Evolutionary conservation across 2,888 invertebrate genomes (phyloP), one percentile per base, ranked within the genome.

Genomic region (Rutpela maculata): DNA sequence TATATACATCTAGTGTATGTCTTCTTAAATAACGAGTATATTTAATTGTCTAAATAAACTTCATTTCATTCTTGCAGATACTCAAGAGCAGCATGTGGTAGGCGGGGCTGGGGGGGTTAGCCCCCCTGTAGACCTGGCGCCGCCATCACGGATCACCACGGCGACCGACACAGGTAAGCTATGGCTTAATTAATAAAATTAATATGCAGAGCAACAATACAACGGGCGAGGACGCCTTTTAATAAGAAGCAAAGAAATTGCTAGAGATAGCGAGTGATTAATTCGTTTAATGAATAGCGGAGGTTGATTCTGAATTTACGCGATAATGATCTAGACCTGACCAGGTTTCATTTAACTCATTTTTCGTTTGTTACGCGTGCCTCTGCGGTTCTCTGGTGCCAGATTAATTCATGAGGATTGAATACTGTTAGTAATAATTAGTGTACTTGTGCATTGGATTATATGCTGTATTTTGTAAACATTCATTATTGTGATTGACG

Each of bases 131-230:
- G 88, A 89, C 89, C 89, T 89, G 89, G 89, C 89, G 89, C 89
- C 89, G 88, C 89, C 89, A 89, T 88, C 87, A 90, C 89, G 89
- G 90, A 89, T 88, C 89, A 90, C 87, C 88, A 90, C 90, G 90
- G 89, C 89, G 89, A 88, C 89, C 89, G 88, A 86, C 86, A 90
- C 90, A 90, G 89, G 90, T 90, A 85, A 84, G 82, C 18, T 35
- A 65, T 17, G 1, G 50, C 50, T 50, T 50, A 50, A 50, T 50
- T 50, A 50, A 17, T 50, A 50, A 50, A 50, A 50, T 50, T 50
- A 50, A 50, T 50, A 50, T 50, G n/a, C 50, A 50, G n/a, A 4
- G 50, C 50, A 50, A 50, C 50, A n/a, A 50, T 50, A 50, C 50
- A 50, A 50, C 50, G 15, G 50, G 50, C 50, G 50, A 50, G n/a